phyloP scores from a whole-genome alignment of 2,113 vertebrate genomes.

The Antechinus flavipes region DNA sequence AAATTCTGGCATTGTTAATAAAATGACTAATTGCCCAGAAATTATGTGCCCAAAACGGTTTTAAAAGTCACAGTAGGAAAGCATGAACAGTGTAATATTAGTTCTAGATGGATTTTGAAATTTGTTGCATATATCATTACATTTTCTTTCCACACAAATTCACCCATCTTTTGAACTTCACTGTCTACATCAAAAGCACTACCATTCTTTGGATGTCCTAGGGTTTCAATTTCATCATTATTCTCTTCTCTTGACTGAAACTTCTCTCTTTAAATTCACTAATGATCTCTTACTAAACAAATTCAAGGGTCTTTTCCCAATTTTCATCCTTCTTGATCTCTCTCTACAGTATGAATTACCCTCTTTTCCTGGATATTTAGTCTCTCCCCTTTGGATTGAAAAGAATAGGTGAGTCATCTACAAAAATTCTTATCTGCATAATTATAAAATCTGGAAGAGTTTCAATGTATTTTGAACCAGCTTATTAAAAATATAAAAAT shows the following conservation, averaged over 20 bases:
- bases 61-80: neutral
- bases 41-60: no score
- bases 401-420: neutral
- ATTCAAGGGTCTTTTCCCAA: neutral
- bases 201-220: neutral
- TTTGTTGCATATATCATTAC: neutral
- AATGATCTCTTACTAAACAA: neutral
- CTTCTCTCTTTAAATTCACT: neutral
- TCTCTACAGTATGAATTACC: neutral
- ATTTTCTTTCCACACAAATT: neutral
- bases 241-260: neutral
- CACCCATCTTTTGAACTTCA: neutral
- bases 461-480: neutral
- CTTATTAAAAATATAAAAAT: neutral
- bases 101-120: neutral
- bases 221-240: neutral
- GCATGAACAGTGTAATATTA: neutral
- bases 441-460: neutral
- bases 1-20: no score
- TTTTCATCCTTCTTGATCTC: neutral
- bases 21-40: no score
- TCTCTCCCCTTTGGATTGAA: neutral
- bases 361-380: neutral
- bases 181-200: neutral
- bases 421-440: neutral